Percentiles rank a stretch among this genome's conserved stretches.
Evolutionary conservation across 2,888 invertebrate genomes (phyloP).

Genomic region (Ophion obscuratus): DNA sequence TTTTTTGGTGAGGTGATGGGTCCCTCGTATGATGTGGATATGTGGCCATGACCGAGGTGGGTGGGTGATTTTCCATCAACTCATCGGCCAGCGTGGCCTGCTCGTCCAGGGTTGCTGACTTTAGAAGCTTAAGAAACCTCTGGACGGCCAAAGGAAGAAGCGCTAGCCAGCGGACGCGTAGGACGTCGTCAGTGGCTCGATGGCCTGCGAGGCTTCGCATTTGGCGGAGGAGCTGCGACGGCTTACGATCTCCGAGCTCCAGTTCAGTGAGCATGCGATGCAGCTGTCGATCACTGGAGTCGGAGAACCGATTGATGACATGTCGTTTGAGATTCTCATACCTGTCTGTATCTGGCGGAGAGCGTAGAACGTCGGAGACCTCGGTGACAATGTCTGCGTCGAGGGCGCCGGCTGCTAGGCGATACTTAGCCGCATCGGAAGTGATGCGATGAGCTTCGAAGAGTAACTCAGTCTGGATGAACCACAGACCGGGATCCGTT

Average conservation of each 20-base stretch:
- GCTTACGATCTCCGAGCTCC: conserved; percentile 8
- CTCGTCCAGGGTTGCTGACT: background rate
- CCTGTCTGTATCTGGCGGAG: background rate
- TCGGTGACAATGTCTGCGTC: background rate
- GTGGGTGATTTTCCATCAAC: background rate
- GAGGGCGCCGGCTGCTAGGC: background rate
- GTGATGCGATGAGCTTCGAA: background rate
- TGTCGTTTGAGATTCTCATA: background rate
- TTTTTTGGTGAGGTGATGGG: background rate
- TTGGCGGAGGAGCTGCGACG: background rate
- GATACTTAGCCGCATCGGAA: background rate
- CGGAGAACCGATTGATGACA: background rate
- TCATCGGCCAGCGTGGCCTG: background rate
- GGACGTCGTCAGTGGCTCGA: background rate
- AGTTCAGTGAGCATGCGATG: too few species aligned
- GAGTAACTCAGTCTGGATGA: background rate
- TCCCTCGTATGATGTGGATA: background rate
- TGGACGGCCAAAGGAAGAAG: background rate
- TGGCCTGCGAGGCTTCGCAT: background rate
- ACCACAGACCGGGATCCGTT: conserved; percentile 5
- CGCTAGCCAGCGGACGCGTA: background rate
- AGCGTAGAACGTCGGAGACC: background rate
- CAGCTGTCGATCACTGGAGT: too few species aligned
- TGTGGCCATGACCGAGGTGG: too few species aligned
- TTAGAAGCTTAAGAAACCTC: background rate